A percentile compares a stretch with the other conserved stretches of the same genome.
Conservation (phyloP, 2,113 vertebrate genomes). For the Muntiacus reevesi region DNA sequence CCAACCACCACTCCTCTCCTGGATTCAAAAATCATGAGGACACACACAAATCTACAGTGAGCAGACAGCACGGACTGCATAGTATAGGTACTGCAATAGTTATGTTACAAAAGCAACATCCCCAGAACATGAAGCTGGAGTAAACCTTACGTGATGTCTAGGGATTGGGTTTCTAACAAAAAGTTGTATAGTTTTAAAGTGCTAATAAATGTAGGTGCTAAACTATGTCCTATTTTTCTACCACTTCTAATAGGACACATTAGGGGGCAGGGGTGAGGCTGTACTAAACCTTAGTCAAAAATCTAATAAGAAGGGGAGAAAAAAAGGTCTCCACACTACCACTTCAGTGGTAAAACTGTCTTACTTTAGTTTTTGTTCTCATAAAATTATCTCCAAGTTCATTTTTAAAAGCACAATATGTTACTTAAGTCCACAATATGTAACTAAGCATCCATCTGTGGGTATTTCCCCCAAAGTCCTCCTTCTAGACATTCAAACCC, state of each 20-base stretch:
- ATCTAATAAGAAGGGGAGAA: not conserved
- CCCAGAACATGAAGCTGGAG: not conserved
- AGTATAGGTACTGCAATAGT: not conserved
- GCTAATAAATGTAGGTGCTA: not conserved
- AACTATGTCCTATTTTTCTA: not conserved
- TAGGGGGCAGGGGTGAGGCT: not conserved
- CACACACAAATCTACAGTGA: not conserved
- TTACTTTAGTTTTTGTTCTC: not conserved
- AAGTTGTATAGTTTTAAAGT: not conserved
- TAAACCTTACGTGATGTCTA: not conserved
- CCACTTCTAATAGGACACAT: not conserved
- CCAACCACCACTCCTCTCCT: not conserved
- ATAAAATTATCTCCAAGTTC: conserved; percentile 21
- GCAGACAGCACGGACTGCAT: not conserved
- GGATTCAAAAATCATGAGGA: not conserved
- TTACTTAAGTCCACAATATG: conserved; percentile 1
- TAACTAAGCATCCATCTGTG: not conserved
- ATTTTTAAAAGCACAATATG: conserved; percentile 7
- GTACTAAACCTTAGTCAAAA: not conserved
- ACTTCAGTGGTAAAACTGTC: not conserved
- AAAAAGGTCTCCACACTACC: not conserved
- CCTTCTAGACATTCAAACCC: not conserved
- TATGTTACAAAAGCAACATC: not conserved
- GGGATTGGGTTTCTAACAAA: not conserved
- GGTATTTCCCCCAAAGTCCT: not conserved